Base-by-base conservation (phyloP, 2,113 vertebrate genomes). In the Halichoeres trimaculatus region DNA sequence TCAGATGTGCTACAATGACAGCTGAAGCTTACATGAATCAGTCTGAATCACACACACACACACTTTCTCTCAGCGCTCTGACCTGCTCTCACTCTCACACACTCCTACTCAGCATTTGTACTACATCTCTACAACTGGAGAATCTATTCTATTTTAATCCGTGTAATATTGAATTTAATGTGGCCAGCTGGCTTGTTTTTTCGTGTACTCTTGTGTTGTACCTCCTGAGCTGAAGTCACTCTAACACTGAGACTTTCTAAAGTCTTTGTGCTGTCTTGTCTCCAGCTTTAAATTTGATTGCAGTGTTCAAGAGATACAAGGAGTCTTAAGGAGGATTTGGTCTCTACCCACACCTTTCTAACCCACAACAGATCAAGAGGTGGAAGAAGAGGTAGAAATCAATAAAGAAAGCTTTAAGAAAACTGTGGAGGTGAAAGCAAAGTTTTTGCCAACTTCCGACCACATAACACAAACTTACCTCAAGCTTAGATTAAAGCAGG, bases 1-100 rank as follows among this genome's bases (percentile, higher is more conserved):
- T 72, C 40, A 62, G 43, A 58, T 43, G 73, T 62, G 68, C 17
- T 12, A 13, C 19, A 56, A 1, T 12, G 36, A 47, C 30, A 60
- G 38, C 63, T 59, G 40, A 60, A 26, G 61, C 9, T 54, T 3
- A 23, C 9, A 11, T 41, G 58, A 14, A 24, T 53, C 45, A 30
- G 19, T 43, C 30, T 60, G 56, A 71, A 61, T 67, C 35, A 51
- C n/a, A 19, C 47, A 4, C 30, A 4, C 30, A 4, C n/a, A 17
- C 47, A 35, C 51, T 43, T 3, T 5, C 19, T 24, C 9, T 40
- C 30, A 30, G 12, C 17, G 43, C 14, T 24, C 13, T 53, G 20
- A 52, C 45, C 51, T 19, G 8, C 2, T 56, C 52, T 23, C 23
- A 20, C 24, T 67, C 63, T 38, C 12, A 16, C 60, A 48, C 19